These are phyloP conservation scores for Trichopria drosophilae DNA, from an alignment of 2,888 invertebrate species.

Conservation along the genomic window DNA sequence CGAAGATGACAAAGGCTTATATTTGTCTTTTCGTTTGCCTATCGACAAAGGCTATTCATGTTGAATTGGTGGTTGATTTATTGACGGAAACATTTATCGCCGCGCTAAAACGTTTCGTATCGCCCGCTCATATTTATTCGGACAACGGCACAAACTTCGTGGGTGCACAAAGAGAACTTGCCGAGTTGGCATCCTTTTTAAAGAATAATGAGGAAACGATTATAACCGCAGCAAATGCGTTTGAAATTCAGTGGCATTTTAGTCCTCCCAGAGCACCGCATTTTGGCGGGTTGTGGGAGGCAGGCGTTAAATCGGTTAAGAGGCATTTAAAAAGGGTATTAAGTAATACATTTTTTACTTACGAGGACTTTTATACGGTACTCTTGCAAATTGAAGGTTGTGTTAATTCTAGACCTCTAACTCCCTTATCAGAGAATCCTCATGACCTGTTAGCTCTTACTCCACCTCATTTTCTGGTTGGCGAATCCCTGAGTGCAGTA, in stretches of 20 bases:
- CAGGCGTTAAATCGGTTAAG: constrained; percentile 41
- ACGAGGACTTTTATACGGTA: constrained; percentile 39
- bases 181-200: too few species aligned
- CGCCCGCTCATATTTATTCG: too few species aligned
- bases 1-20: background rate
- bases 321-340: constrained; percentile 39
- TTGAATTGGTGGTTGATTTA: too few species aligned
- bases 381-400: constrained; percentile 39
- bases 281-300: constrained; percentile 44
- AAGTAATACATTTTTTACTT: constrained; percentile 34
- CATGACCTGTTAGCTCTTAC: too few species aligned
- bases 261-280: constrained; percentile 39
- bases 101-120: too few species aligned
- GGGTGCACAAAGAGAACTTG: too few species aligned
- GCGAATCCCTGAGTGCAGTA: too few species aligned
- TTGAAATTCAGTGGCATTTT: constrained; percentile 43
- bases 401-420: constrained; percentile 40
- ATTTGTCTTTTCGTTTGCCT: constrained; percentile 6
- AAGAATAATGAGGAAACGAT: too few species aligned
- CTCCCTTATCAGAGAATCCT: constrained; percentile 38
- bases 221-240: too few species aligned
- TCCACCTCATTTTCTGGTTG: too few species aligned
- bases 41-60: constrained; percentile 16
- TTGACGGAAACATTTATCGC: too few species aligned
- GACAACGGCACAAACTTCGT: too few species aligned